phyloP scores from a whole-genome alignment of 2,113 vertebrate species.

The Picathartes gymnocephalus region DNA sequence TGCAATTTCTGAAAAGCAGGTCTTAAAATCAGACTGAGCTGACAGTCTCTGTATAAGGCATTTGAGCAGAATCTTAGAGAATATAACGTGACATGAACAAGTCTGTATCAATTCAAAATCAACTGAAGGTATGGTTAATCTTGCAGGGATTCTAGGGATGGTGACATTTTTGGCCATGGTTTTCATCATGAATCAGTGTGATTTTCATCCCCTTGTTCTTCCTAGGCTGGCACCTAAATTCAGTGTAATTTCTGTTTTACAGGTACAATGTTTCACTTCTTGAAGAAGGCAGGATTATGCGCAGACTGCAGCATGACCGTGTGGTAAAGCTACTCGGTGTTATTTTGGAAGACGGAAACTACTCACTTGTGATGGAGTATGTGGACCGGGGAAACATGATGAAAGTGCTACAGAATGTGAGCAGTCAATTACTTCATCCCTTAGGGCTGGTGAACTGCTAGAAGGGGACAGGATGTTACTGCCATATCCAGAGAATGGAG shows the following conservation, averaged over 20 bases:
- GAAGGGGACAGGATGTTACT: neutral
- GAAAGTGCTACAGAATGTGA: constrained; percentile 82
- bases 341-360: constrained; percentile 87
- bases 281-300: constrained; percentile 91
- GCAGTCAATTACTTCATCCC: neutral
- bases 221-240: neutral
- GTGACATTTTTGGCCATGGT: neutral
- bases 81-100: neutral
- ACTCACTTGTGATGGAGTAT: constrained; percentile 92
- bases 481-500: neutral
- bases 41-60: neutral
- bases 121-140: neutral
- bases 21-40: neutral
- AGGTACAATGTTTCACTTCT: constrained; percentile 82
- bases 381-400: constrained; percentile 87
- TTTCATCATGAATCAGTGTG: neutral
- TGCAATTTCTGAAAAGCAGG: neutral
- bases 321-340: constrained; percentile 90
- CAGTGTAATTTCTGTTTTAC: neutral
- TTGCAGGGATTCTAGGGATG: neutral
- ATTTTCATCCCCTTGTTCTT: neutral
- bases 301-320: constrained; percentile 79
- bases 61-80: neutral
- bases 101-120: neutral
- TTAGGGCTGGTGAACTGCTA: neutral